Evolutionary conservation across 1,140 invertebrate genomes (phyloP).

Genomic region (Archivesica marissinica): DNA sequence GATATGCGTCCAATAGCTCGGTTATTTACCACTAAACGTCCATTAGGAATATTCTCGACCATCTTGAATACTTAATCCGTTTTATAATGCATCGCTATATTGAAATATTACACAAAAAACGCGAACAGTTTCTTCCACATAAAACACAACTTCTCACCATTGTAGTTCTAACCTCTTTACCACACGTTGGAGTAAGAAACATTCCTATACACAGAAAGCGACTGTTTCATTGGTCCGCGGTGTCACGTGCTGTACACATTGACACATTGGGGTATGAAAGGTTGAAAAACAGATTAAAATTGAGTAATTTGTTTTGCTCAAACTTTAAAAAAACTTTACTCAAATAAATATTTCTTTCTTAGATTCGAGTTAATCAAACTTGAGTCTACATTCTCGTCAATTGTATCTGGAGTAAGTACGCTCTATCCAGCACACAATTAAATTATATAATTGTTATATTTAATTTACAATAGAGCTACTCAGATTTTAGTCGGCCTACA

Average conservation of each 20-base stretch:
- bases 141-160: constrained; percentile 55
- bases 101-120: neutral
- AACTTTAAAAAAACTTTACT: no score
- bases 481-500: no score
- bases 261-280: constrained; percentile 62
- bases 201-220: constrained; percentile 63
- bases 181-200: constrained; percentile 63
- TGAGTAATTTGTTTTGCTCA: constrained; percentile 15
- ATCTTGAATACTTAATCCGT: constrained; percentile 44
- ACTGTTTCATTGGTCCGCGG: constrained; percentile 42
- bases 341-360: no score
- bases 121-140: constrained; percentile 3
- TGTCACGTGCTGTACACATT: constrained; percentile 65
- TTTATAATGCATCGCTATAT: constrained; percentile 32
- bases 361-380: no score
- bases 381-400: no score
- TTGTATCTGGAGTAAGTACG: no score
- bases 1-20: constrained; percentile 37
- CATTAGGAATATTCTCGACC: constrained; percentile 37
- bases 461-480: no score
- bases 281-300: constrained; percentile 35
- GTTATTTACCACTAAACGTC: neutral
- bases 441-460: no score
- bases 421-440: no score
- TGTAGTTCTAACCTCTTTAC: constrained; percentile 61